These are phyloP conservation scores for Mesoligia furuncula DNA, from an alignment of 2,888 invertebrate genomes.

Conservation along the genomic window DNA sequence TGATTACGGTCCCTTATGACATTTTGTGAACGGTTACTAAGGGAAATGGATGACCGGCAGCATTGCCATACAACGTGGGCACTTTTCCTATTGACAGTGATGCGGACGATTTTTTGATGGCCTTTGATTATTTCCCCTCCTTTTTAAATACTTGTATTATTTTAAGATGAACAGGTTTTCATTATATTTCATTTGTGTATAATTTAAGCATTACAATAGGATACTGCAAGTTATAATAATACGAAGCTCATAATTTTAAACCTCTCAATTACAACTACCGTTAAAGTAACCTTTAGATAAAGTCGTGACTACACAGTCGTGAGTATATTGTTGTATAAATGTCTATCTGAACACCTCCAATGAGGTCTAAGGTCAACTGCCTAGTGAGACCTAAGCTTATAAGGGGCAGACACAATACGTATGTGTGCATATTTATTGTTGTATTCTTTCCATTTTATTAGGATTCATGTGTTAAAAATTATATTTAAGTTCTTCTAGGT, in stretches of 20 bases:
- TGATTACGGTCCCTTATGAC: conserved; percentile 2
- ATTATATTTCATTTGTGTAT: neutral
- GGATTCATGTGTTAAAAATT: neutral
- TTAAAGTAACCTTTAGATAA: conserved; percentile 40
- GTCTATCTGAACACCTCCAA: conserved; percentile 24
- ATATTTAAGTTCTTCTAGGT: neutral
- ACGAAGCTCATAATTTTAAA: conserved; percentile 12
- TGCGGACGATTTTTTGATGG: neutral
- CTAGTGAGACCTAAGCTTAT: conserved; percentile 26
- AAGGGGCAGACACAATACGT: neutral
- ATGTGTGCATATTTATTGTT: neutral
- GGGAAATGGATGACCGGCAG: neutral
- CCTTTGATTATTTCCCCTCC: neutral
- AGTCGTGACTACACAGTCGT: conserved; percentile 51
- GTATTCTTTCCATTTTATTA: neutral
- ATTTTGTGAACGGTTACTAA: neutral
- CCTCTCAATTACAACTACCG: conserved; percentile 25
- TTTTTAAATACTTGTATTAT: neutral
- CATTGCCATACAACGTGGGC: too few relatives aligned
- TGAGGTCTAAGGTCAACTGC: conserved; percentile 48
- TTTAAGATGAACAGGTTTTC: neutral
- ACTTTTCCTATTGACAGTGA: neutral
- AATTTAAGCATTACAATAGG: neutral
- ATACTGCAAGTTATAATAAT: neutral
- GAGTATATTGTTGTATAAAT: conserved; percentile 35